Base-by-base conservation (phyloP, 2,113 vertebrate species). In the Prolemur simus region DNA sequence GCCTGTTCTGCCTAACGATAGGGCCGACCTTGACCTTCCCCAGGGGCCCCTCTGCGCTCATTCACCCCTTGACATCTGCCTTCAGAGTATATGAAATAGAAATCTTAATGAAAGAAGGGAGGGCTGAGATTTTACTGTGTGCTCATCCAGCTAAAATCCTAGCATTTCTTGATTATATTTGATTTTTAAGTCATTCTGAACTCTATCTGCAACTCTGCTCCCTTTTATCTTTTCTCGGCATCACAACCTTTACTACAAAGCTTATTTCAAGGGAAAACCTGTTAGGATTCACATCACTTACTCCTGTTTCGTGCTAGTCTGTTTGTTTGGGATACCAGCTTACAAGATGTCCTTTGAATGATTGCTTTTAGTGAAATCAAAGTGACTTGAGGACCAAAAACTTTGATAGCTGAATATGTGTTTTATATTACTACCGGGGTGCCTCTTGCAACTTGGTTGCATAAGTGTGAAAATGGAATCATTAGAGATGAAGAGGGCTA, bases 291-390 rank as follows among this genome's bases (percentile, higher is more conserved):
- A 92, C 85, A 96, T 94, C 74, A 52, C 39, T 58, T 39, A 5
- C 34, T 90, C 69, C 37, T 58, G 91, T 89, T 86, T 93, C 58
- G 3, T 27, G 63, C 27, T 56, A 37, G 45, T 25, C 68, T 94
- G 63, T 93, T 90, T 96, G 86, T 87, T 95, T 93, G 91, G 89
- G 87, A 94, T 69, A 58, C 64, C 25, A 18, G 71, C 52, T 91
- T 76, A 83, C n/a, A 85, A 92, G 68, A 18, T n/a, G 34, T 89
- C 80, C 89, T 96, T 92, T 82, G 89, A 97, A 77, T 80, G 87
- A 87, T 17, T 60, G 85, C 91, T 95, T 96, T 96, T 64, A 94
- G 85, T 85, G 84, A 92, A 95, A 97, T 97, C 91, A 95, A 95
- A 96, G 93, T 37, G 87, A 94, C 76, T 54, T 2, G 3, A 29